Conservation (phyloP, 2,888 invertebrate species). For the Bimastos eiseni region DNA sequence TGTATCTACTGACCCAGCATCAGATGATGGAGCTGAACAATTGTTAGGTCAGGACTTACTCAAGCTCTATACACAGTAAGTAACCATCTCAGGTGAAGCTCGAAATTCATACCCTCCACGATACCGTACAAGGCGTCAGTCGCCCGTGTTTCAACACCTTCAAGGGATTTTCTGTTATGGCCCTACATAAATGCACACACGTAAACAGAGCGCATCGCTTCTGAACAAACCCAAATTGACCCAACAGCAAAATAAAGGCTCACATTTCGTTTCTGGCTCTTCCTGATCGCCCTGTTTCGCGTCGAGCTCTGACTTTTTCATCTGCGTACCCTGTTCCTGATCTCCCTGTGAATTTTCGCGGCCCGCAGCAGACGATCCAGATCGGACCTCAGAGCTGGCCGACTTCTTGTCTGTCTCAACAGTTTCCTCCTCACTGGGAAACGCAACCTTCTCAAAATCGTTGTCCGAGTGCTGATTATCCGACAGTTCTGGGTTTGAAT, state of each 20-base stretch:
- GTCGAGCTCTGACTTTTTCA: background rate
- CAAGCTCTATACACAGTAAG: no score
- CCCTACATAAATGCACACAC: background rate
- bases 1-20: no score
- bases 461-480: slow-evolving; percentile 18
- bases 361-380: background rate
- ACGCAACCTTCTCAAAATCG: background rate
- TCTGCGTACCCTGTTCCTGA: background rate
- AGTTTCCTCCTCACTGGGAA: slow-evolving; percentile 10
- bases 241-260: background rate
- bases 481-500: background rate
- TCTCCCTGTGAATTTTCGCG: background rate
- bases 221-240: no score
- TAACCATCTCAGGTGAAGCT: no score
- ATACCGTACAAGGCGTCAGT: background rate
- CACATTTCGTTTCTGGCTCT: background rate
- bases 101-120: no score
- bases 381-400: background rate
- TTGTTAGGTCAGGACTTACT: no score
- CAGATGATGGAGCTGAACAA: no score
- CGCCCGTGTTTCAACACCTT: background rate
- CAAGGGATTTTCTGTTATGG: background rate
- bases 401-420: background rate
- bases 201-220: no score
- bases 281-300: background rate